Percentiles rank a stretch among this genome's conserved stretches.
Conservation (phyloP, 2,113 vertebrate genomes). For the Callipepla squamata region DNA sequence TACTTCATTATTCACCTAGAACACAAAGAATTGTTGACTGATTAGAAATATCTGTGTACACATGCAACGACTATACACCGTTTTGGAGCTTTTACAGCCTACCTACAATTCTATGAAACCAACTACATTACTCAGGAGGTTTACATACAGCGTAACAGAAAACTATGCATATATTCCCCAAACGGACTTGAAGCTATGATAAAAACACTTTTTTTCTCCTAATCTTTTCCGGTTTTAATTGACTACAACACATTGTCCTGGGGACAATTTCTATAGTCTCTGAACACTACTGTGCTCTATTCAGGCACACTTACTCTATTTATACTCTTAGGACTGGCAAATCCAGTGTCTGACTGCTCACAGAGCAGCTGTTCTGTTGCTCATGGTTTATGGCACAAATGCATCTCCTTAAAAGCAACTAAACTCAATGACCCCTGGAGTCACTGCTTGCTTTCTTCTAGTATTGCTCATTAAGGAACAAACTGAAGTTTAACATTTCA, state of each 20-base stretch:
- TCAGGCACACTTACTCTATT: too few relatives aligned
- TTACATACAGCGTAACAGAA: neutral
- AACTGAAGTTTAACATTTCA: neutral
- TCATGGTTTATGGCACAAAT: neutral
- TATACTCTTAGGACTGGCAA: neutral
- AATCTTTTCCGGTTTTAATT: neutral
- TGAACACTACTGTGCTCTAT: neutral
- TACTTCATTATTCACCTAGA: slow-evolving; percentile 75
- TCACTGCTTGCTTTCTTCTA: neutral
- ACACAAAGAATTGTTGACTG: neutral
- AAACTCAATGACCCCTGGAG: neutral
- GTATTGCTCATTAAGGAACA: neutral
- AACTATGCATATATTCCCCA: neutral
- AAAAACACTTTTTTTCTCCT: neutral
- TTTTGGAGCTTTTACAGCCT: neutral
- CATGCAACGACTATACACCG: neutral
- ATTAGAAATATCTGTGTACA: neutral
- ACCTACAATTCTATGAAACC: neutral
- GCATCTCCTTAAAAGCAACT: neutral
- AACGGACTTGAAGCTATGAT: neutral
- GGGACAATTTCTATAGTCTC: neutral
- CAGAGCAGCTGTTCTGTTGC: neutral
- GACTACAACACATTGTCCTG: neutral
- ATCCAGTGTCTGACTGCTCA: neutral
- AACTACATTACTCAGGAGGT: neutral